Conservation (phyloP, 2,113 vertebrate species). For the Petaurus breviceps region DNA sequence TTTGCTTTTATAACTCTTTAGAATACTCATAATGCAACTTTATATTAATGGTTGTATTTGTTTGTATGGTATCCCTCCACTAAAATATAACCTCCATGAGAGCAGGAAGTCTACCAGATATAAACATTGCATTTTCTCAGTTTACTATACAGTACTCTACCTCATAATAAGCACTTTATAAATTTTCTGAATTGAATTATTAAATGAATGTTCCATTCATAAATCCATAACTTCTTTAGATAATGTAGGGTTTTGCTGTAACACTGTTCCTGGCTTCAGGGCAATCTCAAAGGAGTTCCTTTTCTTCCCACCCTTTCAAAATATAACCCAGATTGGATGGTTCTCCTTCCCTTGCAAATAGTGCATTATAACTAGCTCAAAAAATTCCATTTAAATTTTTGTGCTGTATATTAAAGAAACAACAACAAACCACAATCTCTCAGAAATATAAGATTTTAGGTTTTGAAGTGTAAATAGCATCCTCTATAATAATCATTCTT, state of each 20-base stretch:
- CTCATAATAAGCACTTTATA: not conserved
- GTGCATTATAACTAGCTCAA: not conserved
- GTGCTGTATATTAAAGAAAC: not conserved
- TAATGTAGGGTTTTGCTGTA: not conserved
- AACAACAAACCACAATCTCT: not conserved
- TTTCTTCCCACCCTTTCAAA: not conserved
- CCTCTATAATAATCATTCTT: not conserved
- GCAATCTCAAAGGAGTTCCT: not conserved
- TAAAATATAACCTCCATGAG: not conserved
- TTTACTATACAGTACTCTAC: too few species aligned
- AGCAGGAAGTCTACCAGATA: not conserved
- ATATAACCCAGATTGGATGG: not conserved
- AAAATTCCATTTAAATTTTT: not conserved
- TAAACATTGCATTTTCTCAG: not conserved
- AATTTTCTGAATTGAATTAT: not conserved
- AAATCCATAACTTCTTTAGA: not conserved
- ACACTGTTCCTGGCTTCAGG: too few species aligned
- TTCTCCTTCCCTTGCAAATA: not conserved
- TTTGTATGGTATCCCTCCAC: not conserved
- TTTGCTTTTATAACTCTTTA: not conserved
- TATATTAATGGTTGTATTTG: not conserved
- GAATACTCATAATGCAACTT: not conserved
- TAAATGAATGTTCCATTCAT: not conserved
- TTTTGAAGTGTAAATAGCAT: not conserved
- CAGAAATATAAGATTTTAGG: not conserved